Percentiles rank a stretch among this genome's conserved stretches.
Evolutionary conservation across 1,140 invertebrate species (phyloP).

Genomic region (Phenacoccus solenopsis): DNA sequence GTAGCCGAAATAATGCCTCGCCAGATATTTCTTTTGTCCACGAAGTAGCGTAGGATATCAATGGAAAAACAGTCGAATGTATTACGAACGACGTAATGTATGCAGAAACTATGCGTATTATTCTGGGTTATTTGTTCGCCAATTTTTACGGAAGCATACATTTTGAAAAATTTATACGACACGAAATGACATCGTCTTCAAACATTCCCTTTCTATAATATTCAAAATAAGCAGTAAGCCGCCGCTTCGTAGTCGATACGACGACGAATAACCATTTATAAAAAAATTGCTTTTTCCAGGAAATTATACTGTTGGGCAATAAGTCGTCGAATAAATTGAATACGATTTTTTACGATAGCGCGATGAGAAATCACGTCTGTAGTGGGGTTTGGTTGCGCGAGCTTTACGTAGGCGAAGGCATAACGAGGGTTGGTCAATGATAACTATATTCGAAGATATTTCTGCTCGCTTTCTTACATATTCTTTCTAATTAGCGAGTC

Average conservation of each 20-base stretch:
- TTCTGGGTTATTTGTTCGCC: background rate
- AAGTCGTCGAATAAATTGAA: background rate
- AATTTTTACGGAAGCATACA: conserved; percentile 2
- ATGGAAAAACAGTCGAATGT: background rate
- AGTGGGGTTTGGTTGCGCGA: too few relatives aligned
- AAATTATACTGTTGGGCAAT: too few relatives aligned
- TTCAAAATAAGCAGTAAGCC: background rate
- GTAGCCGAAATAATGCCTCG: background rate
- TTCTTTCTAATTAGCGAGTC: too few relatives aligned
- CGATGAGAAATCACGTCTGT: too few relatives aligned
- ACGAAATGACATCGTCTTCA: background rate
- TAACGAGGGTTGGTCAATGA: too few relatives aligned
- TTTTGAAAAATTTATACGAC: background rate
- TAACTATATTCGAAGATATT: too few relatives aligned
- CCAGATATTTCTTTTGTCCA: background rate
- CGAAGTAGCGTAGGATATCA: background rate
- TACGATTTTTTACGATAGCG: background rate
- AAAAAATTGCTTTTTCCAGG: background rate
- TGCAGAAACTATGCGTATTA: background rate
- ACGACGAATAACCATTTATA: background rate
- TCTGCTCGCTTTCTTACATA: too few relatives aligned
- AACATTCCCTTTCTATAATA: conserved; percentile 3
- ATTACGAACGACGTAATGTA: background rate
- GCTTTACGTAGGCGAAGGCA: too few relatives aligned
- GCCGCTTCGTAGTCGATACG: background rate